These are phyloP conservation scores for Bubo blakistoni DNA, from an alignment of 2,113 vertebrate species.

Conservation along the genomic window DNA sequence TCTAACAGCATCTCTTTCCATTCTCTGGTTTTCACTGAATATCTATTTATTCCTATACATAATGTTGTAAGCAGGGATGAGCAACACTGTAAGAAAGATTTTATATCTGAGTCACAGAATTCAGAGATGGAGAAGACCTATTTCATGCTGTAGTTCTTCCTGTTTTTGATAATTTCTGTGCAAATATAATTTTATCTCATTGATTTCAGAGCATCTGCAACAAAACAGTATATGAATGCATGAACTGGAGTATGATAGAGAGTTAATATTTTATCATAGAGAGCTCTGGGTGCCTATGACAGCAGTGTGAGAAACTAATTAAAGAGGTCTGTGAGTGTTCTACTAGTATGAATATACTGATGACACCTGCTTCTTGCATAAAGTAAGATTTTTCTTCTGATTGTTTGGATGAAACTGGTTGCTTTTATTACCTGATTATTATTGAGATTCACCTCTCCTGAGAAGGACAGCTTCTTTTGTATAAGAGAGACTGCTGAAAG, in stretches of 20 bases:
- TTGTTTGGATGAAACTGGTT: neutral
- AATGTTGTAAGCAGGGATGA: neutral
- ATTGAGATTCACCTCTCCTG: neutral
- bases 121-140: neutral
- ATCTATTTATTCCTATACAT: neutral
- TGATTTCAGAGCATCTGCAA: neutral
- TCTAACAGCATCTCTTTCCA: neutral
- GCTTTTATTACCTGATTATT: neutral
- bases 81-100: neutral
- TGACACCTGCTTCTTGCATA: neutral
- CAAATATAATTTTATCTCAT: neutral
- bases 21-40: neutral
- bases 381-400: neutral
- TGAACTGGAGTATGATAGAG: neutral
- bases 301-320: neutral
- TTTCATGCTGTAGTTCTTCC: neutral
- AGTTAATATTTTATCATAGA: neutral
- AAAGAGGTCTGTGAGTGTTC: neutral
- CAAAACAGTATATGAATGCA: neutral
- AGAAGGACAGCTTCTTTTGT: neutral
- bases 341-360: neutral
- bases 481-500: neutral
- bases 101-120: neutral
- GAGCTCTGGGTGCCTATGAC: neutral
- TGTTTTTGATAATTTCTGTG: neutral